Conservation (phyloP, 1,140 invertebrate genomes). For the Colletes latitarsis region DNA sequence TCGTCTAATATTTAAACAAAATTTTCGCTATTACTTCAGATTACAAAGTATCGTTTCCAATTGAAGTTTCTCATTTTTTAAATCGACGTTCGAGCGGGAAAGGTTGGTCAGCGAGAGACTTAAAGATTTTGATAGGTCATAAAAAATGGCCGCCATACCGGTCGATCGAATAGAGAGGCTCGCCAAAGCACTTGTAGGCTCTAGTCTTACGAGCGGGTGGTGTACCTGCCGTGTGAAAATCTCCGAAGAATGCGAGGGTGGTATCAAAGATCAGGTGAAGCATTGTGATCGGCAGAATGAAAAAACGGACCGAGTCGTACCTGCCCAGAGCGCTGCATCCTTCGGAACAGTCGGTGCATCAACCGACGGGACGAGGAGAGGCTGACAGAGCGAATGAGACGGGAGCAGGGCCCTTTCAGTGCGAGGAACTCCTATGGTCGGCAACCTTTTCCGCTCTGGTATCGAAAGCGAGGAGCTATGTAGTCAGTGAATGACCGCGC, state of each 20-base stretch:
- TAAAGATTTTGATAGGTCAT: too few relatives aligned
- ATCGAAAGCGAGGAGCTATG: constrained; percentile 17
- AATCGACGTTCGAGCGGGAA: too few relatives aligned
- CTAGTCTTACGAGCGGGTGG: neutral
- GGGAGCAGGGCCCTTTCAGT: constrained; percentile 14
- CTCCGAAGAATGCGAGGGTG: constrained; percentile 72
- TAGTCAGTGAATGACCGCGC: constrained; percentile 41
- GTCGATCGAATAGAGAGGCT: neutral
- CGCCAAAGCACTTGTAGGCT: neutral
- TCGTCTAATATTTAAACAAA: too few relatives aligned
- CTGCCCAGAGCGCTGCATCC: constrained; percentile 61
- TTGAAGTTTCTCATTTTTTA: too few relatives aligned
- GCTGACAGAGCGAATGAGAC: constrained; percentile 4
- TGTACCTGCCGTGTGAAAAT: constrained; percentile 70
- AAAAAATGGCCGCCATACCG: too few relatives aligned
- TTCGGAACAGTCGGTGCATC: constrained; percentile 51
- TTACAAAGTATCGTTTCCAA: too few relatives aligned
- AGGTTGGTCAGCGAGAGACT: too few relatives aligned
- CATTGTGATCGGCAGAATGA: constrained; percentile 73
- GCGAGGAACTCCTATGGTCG: constrained; percentile 49
- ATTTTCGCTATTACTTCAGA: too few relatives aligned
- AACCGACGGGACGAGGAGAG: constrained; percentile 5
- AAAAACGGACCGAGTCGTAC: constrained; percentile 70
- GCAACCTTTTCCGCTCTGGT: constrained; percentile 36
- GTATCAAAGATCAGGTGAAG: constrained; percentile 73